These are phyloP conservation scores for Lithophane leautieri DNA, from an alignment of 2,888 invertebrate genomes.

Conservation along the genomic window DNA sequence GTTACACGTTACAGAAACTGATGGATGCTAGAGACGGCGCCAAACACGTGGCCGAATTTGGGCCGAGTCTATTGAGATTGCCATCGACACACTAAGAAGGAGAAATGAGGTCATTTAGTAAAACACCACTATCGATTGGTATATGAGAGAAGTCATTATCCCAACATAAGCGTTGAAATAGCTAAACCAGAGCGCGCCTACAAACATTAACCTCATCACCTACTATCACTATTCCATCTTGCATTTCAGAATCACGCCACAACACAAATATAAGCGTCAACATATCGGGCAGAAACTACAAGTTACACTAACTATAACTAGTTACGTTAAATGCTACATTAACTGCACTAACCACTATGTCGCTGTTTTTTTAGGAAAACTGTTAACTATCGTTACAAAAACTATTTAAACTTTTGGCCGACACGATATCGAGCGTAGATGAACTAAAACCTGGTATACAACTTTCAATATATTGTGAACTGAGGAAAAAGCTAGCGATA, in stretches of 20 bases:
- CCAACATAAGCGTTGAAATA: background rate
- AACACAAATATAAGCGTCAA: slow-evolving; percentile 58
- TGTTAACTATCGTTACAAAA: slow-evolving; percentile 71
- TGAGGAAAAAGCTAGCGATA: background rate
- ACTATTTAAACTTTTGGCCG: slow-evolving; percentile 56
- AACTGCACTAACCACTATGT: slow-evolving; percentile 76
- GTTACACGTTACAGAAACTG: no score
- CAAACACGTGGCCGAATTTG: no score
- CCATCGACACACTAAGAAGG: no score
- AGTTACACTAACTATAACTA: slow-evolving; percentile 58
- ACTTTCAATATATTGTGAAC: slow-evolving; percentile 22
- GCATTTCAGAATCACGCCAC: slow-evolving; percentile 59
- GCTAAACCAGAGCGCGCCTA: background rate
- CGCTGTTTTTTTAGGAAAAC: slow-evolving; percentile 80
- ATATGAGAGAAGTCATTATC: background rate
- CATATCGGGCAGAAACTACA: slow-evolving; percentile 65
- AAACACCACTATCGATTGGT: background rate
- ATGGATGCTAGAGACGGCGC: no score
- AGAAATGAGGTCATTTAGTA: background rate
- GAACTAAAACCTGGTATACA: slow-evolving; percentile 1
- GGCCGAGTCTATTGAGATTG: no score
- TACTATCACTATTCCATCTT: background rate
- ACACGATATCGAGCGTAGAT: slow-evolving; percentile 18
- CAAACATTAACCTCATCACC: no score
- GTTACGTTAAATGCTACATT: slow-evolving; percentile 64